These are phyloP conservation scores for Cheilosia scutellata DNA, from an alignment of 2,888 invertebrate genomes.

Conservation along the genomic window DNA sequence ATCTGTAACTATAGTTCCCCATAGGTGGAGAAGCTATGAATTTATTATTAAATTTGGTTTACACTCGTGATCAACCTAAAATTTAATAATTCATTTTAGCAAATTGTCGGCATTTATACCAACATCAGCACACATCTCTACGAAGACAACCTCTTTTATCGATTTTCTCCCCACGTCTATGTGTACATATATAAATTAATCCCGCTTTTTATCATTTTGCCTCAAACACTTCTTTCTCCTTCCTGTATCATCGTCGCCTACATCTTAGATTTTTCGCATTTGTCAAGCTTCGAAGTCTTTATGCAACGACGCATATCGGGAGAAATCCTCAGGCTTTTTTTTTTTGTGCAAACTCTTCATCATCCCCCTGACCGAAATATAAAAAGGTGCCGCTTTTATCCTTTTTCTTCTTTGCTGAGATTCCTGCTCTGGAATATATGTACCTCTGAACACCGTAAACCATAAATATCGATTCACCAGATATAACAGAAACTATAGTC, in stretches of 20 bases:
- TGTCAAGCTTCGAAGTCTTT: conserved; percentile 46
- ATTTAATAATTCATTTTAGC: background rate
- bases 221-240: conserved; percentile 29
- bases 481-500: conserved; percentile 26
- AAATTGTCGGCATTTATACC: background rate
- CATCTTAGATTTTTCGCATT: conserved; percentile 45
- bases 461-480: conserved; percentile 55
- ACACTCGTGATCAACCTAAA: background rate
- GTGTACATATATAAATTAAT: conserved; percentile 6
- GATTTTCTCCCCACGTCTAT: conserved; percentile 36
- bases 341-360: conserved; percentile 8
- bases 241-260: conserved; percentile 7
- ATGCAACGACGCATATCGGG: conserved; percentile 50
- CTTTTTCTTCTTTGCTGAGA: conserved; percentile 19
- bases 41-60: background rate
- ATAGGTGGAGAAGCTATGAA: too few species aligned
- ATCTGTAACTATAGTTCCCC: too few species aligned
- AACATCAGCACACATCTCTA: background rate
- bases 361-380: conserved; percentile 35
- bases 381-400: conserved; percentile 36
- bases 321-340: conserved; percentile 26
- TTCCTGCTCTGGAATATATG: conserved; percentile 4
- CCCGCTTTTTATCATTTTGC: conserved; percentile 15
- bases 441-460: conserved; percentile 4
- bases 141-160: conserved; percentile 14